Percentiles rank a stretch among this genome's conserved stretches.
phyloP scores from a whole-genome alignment of 2,797 vertebrate species.

The Choloepus didactylus region DNA sequence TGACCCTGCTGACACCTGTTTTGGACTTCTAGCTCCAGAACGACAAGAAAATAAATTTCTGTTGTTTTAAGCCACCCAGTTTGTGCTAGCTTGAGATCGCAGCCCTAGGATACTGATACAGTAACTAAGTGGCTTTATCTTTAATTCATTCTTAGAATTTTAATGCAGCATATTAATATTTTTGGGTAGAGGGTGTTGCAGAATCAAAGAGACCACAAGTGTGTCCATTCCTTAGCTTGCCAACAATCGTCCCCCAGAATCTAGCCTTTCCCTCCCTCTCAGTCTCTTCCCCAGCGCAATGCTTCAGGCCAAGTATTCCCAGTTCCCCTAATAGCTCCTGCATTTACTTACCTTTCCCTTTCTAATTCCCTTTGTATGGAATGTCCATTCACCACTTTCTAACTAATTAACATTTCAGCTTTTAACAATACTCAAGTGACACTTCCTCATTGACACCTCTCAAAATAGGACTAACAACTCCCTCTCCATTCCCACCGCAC shows the following conservation, averaged over 20 bases:
- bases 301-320: neutral
- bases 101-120: too few species aligned
- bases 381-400: neutral
- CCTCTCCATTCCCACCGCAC: neutral
- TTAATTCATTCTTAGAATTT: neutral
- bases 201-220: neutral
- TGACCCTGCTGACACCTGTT: too few species aligned
- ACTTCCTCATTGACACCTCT: slow-evolving; percentile 59
- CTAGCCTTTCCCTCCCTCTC: neutral
- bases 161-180: neutral
- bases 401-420: slow-evolving; percentile 44
- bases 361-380: neutral
- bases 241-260: neutral
- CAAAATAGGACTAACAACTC: slow-evolving; percentile 15
- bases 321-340: neutral
- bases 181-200: neutral
- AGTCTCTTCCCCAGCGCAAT: neutral
- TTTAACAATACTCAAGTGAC: neutral
- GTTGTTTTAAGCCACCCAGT: too few species aligned
- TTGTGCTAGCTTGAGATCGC: too few species aligned
- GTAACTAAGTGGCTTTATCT: neutral
- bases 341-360: neutral
- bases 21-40: too few species aligned
- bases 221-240: neutral
- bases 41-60: too few species aligned